Evolutionary conservation across 2,888 invertebrate species (phyloP).

Genomic region (Orchestes rusci): DNA sequence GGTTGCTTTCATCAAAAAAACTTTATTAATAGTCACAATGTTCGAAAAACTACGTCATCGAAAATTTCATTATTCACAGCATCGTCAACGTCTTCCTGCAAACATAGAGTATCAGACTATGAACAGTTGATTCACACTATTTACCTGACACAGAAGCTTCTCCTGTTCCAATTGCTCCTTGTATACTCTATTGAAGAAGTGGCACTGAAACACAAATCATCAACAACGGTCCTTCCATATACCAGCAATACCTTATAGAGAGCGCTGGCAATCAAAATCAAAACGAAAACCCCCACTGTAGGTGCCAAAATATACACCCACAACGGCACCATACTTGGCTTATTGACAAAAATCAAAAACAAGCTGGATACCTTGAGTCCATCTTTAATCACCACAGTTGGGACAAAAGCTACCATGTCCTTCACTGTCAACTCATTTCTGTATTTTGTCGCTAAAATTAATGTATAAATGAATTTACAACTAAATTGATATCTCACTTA

Average conservation of each 20-base stretch:
- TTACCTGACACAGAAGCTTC: no score
- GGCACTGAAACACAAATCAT: constrained; percentile 13
- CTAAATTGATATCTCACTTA: constrained; percentile 9
- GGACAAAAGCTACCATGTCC: constrained; percentile 22
- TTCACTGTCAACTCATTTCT: constrained; percentile 18
- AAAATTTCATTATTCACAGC: no score
- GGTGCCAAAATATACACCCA: constrained; percentile 27
- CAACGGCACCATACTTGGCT: constrained; percentile 20
- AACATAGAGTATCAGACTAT: no score
- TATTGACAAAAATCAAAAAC: constrained; percentile 24
- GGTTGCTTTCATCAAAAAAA: no score
- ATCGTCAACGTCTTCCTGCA: no score
- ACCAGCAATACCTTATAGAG: constrained; percentile 30
- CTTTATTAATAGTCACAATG: no score
- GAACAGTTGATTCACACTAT: no score
- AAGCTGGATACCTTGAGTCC: constrained; percentile 14
- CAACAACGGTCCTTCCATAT: no score
- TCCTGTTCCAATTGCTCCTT: constrained; percentile 16
- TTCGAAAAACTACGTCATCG: no score
- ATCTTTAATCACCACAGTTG: constrained; percentile 22
- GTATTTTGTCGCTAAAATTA: constrained; percentile 22
- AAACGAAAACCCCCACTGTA: constrained; percentile 23
- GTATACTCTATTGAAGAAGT: constrained; percentile 16
- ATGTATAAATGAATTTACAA: constrained; percentile 2
- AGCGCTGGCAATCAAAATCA: constrained; percentile 22